phyloP scores from a whole-genome alignment of 2,888 invertebrate species.

The Julus scanicus region DNA sequence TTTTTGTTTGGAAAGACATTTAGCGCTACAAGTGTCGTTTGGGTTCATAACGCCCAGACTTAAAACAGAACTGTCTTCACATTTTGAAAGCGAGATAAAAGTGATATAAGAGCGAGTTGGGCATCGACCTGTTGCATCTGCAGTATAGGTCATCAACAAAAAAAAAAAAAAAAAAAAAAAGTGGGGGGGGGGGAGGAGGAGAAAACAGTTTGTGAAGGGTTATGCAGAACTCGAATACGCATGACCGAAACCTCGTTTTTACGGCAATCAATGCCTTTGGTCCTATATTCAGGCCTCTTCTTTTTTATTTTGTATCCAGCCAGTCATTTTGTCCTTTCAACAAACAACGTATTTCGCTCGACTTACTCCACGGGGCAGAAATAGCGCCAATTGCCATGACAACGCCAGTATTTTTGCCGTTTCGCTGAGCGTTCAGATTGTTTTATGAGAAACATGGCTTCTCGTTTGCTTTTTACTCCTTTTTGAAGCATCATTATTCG shows the following conservation, averaged over 20 bases:
- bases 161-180: too few relatives aligned
- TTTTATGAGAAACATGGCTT: slow-evolving; percentile 40
- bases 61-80: neutral
- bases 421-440: slow-evolving; percentile 42
- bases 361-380: slow-evolving; percentile 36
- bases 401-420: slow-evolving; percentile 45
- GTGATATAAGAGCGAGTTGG: neutral
- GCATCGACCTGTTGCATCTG: slow-evolving; percentile 11
- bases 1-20: too few relatives aligned
- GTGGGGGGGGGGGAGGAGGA: too few relatives aligned
- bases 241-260: neutral
- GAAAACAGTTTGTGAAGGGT: neutral
- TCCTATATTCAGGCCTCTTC: neutral
- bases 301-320: slow-evolving; percentile 39
- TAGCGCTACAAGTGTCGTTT: too few relatives aligned
- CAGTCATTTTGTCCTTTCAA: slow-evolving; percentile 47
- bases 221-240: neutral
- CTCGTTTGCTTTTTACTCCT: slow-evolving; percentile 41
- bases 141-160: neutral
- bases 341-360: slow-evolving; percentile 21
- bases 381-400: slow-evolving; percentile 45
- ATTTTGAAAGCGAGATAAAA: neutral
- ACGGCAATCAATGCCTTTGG: neutral
- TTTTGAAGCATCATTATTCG: slow-evolving; percentile 13
- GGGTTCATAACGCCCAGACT: too few relatives aligned